A percentile compares a stretch with the other conserved stretches of the same genome.
phyloP scores from a whole-genome alignment of 2,113 vertebrate species.

The Centrocercus urophasianus region DNA sequence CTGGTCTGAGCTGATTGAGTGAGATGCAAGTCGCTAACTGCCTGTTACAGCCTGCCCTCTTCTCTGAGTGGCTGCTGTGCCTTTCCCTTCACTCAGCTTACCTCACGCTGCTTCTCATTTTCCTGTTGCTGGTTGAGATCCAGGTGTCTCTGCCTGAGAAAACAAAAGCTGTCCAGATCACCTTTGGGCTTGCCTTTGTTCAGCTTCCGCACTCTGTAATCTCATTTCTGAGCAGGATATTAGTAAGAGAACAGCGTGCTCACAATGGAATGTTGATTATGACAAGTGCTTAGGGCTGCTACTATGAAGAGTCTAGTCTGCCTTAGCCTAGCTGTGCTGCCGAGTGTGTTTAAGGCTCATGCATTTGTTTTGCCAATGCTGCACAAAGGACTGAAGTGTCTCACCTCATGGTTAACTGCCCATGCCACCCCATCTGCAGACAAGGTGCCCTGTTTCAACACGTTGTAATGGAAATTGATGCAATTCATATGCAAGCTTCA shows the following conservation, averaged over 20 bases:
- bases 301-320: background rate
- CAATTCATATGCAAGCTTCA: background rate
- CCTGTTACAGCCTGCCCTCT: background rate
- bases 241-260: background rate
- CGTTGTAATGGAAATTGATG: background rate
- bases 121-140: background rate
- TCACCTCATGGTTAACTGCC: background rate
- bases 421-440: background rate
- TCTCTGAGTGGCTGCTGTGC: background rate
- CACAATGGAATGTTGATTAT: background rate
- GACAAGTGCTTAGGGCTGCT: background rate
- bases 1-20: background rate
- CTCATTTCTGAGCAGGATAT: background rate
- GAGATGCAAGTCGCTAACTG: background rate
- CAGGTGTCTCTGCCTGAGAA: background rate
- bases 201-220: background rate
- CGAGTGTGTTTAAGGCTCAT: background rate
- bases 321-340: background rate
- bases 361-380: background rate
- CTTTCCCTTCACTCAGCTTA: background rate
- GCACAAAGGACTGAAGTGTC: background rate
- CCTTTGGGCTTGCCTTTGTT: background rate
- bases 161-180: background rate
- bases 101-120: background rate
- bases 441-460: background rate